Base-by-base conservation (phyloP, 2,113 vertebrate species). In the Centropus unirufus region DNA sequence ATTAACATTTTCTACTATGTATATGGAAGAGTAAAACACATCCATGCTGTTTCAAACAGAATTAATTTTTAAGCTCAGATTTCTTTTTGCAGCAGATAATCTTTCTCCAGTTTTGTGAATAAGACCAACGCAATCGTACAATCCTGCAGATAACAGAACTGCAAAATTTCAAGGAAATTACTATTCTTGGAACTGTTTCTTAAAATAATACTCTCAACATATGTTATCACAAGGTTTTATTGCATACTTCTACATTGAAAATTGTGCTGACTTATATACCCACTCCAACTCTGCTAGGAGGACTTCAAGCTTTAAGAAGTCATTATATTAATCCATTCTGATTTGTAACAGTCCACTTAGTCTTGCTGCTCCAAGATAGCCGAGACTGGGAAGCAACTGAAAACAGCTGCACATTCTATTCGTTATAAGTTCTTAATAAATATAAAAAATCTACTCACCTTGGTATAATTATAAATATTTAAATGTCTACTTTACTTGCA, bases 381-480 rank as follows among this genome's bases (percentile, higher is more conserved):
- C 36, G 78, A 64, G 61, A 23, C 72, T 44, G 16, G 40, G n/a
- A 94, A 89, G 49, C 30, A 90, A 62, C 52, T 88, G 52, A 54
- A 52, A 96, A 88, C 5, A 86, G 14, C 46, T 74, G 40, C 77
- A 78, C 36, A 79, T 62, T 74, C 62, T 86, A 36, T 77, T 80
- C 58, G 75, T 26, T 24, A 90, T 58, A 62, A 80, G 42, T 57
- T 89, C 69, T 93, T 93, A 95, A 52, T 62, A 76, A 92, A 89
- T 90, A 96, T 7, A 82, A 89, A 95, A 96, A 96, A 80, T 58
- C 18, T 93, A 22, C 36, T 26, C 92, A 51, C 8, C 17, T 69
- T 26, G 15, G 64, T 83, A 46, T 46, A 73, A 94, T 68, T 95
- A 93, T 69, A 87, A 91, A 87, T 76, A 94, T 85, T 96, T 95